These are phyloP conservation scores for Hippoglossus stenolepis DNA, from an alignment of 2,113 vertebrate genomes.

Conservation along the genomic window DNA sequence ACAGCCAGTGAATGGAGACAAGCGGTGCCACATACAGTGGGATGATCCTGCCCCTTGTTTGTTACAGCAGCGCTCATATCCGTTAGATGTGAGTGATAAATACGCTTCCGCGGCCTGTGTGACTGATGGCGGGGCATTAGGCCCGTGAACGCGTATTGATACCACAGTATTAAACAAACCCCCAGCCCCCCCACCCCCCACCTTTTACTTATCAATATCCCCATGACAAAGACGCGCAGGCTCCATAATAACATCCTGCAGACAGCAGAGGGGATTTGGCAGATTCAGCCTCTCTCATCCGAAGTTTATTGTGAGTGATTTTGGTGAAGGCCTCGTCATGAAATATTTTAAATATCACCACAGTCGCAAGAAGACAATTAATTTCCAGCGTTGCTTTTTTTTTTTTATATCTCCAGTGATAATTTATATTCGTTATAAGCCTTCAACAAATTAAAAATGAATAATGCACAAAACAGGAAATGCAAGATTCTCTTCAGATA, in stretches of 20 bases:
- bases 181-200: background rate
- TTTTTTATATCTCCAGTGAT: background rate
- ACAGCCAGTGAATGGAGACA: background rate
- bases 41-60: constrained; percentile 14
- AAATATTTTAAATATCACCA: no score
- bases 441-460: background rate
- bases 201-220: constrained; percentile 47
- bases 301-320: no score
- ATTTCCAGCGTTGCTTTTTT: no score
- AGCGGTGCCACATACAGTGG: background rate
- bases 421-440: background rate
- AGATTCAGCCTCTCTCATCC: background rate
- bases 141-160: constrained; percentile 27
- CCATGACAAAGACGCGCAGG: constrained; percentile 3
- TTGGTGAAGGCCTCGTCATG: no score
- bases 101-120: constrained; percentile 32
- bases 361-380: no score
- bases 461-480: background rate
- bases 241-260: background rate
- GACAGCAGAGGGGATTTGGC: background rate
- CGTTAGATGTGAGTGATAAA: constrained; percentile 57
- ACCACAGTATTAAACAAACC: constrained; percentile 36
- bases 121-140: constrained; percentile 52
- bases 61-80: constrained; percentile 39
- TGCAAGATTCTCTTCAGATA: no score